These are phyloP conservation scores for Microctonus hyperodae DNA, from an alignment of 2,888 invertebrate species.

Conservation along the genomic window DNA sequence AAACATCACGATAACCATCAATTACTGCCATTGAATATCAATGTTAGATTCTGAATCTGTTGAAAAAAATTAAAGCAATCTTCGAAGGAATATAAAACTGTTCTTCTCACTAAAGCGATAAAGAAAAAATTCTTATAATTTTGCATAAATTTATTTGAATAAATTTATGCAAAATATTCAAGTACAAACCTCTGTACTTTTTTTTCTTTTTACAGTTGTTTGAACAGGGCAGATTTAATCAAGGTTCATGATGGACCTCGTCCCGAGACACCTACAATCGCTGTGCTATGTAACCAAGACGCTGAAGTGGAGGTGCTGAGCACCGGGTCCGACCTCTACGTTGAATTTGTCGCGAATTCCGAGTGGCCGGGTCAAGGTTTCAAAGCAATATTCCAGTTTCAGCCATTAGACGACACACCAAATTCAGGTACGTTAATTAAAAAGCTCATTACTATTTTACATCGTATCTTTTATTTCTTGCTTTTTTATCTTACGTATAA, in stretches of 20 bases:
- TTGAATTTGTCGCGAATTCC: constrained; percentile 87
- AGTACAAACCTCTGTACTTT: too few species aligned
- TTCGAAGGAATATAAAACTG: too few species aligned
- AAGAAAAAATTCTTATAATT: too few species aligned
- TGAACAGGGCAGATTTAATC: constrained; percentile 83
- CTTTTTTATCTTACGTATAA: too few species aligned
- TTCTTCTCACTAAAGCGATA: too few species aligned
- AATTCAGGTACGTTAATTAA: constrained; percentile 46
- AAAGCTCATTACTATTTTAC: too few species aligned
- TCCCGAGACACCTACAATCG: constrained; percentile 76
- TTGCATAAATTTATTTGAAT: too few species aligned
- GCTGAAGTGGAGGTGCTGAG: constrained; percentile 82
- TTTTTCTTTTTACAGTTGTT: constrained; percentile 70
- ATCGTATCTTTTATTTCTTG: background rate
- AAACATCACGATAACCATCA: too few species aligned
- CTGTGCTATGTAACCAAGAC: constrained; percentile 82
- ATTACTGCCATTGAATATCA: too few species aligned
- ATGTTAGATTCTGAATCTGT: too few species aligned
- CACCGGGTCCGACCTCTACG: constrained; percentile 80
- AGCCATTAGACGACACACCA: constrained; percentile 68
- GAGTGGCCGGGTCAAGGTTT: constrained; percentile 81
- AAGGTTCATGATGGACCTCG: constrained; percentile 85
- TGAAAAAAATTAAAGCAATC: too few species aligned
- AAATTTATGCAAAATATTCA: too few species aligned
- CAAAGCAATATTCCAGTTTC: constrained; percentile 78